Evolutionary conservation across 2,797 vertebrate species (phyloP).

Genomic region (Karalla daura): DNA sequence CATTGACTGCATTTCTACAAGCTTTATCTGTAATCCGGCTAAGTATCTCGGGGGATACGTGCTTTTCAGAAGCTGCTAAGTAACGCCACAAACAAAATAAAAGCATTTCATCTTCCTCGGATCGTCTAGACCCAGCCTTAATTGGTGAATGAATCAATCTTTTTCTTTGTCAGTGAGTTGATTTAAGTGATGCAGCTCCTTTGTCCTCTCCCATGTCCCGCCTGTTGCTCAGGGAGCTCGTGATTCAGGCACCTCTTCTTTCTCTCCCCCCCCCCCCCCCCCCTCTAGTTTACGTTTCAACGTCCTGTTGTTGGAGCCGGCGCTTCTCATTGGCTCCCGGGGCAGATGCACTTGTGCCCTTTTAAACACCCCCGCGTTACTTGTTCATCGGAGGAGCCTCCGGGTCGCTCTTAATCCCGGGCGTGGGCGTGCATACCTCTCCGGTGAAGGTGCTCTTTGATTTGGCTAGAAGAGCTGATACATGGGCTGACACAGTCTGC

Average conservation of each 20-base stretch:
- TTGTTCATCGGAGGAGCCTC: not conserved
- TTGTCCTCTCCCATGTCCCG: not conserved
- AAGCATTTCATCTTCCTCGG: too few relatives aligned
- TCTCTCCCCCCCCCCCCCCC: not conserved
- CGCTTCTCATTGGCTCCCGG: not conserved
- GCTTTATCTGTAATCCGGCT: too few relatives aligned
- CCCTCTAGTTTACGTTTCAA: not conserved
- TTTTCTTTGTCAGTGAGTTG: too few relatives aligned
- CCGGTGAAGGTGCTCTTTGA: not conserved
- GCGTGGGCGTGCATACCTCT: constrained; percentile 1
- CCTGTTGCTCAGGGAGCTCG: not conserved
- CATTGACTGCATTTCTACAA: too few relatives aligned
- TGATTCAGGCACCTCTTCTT: not conserved
- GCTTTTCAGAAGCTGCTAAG: too few relatives aligned
- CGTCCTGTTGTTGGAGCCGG: not conserved
- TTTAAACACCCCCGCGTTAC: not conserved
- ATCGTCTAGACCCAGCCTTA: too few relatives aligned
- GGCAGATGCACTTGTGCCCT: not conserved
- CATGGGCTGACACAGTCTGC: too few relatives aligned
- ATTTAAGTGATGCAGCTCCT: not conserved
- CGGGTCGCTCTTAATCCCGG: not conserved
- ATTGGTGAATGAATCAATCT: too few relatives aligned
- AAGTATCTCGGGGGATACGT: too few relatives aligned
- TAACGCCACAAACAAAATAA: too few relatives aligned
- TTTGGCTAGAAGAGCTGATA: too few relatives aligned